These are phyloP conservation scores for Aurelia aurita complex sp. Pacific DNA, from an alignment of 30 jellyfish, hydroid and myxozoan genomes.

Conservation along the genomic window DNA sequence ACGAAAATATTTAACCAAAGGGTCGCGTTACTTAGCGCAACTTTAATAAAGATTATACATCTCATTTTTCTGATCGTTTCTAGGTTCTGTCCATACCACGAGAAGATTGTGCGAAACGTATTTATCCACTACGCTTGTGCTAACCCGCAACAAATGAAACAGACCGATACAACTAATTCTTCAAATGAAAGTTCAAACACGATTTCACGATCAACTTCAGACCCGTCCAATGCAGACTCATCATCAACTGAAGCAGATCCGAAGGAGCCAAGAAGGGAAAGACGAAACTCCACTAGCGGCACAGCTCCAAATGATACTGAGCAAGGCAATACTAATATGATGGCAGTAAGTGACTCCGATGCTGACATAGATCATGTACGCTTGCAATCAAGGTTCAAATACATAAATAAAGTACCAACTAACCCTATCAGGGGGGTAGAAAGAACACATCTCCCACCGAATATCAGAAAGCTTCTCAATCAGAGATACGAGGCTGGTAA, in stretches of 20 bases:
- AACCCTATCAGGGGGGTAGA: slow-evolving; percentile 44
- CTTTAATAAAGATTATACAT: neutral
- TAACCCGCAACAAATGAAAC: neutral
- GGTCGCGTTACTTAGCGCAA: too few relatives aligned
- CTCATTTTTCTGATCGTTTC: neutral
- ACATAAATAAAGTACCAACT: slow-evolving; percentile 31
- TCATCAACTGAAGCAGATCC: neutral
- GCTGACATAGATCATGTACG: slow-evolving; percentile 21
- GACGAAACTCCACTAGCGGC: neutral
- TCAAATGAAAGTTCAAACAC: neutral
- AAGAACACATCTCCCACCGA: slow-evolving; percentile 38
- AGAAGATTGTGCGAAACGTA: slow-evolving; percentile 46
- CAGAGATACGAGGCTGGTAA: slow-evolving; percentile 8
- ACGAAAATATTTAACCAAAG: too few relatives aligned
- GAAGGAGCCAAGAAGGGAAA: neutral
- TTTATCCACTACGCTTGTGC: slow-evolving; percentile 17
- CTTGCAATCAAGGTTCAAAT: slow-evolving; percentile 37
- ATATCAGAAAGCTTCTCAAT: slow-evolving; percentile 19
- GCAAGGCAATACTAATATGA: neutral
- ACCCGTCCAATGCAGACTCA: neutral
- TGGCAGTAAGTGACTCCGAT: slow-evolving; percentile 6
- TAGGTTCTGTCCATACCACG: slow-evolving; percentile 65
- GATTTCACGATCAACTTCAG: neutral
- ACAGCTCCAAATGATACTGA: neutral
- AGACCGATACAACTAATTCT: neutral